Evolutionary conservation across 2,797 vertebrate species (phyloP).

Genomic region (Neolamprologus multifasciatus): DNA sequence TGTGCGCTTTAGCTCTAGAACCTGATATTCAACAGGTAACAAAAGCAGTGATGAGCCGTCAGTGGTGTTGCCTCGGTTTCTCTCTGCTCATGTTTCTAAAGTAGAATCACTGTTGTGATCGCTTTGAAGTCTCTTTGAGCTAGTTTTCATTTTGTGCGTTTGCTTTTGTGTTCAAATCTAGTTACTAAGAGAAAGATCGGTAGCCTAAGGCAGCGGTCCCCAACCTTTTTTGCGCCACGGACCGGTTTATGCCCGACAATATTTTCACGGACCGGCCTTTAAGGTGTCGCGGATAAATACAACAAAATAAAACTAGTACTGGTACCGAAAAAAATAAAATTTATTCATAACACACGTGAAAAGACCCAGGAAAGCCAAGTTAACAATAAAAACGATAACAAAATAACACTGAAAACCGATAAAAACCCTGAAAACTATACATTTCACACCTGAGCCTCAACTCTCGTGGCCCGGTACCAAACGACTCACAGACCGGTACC

Average conservation of each 20-base stretch:
- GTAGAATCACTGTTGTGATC: neutral
- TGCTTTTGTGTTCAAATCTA: neutral
- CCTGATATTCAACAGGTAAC: neutral
- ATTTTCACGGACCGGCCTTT: accelerated
- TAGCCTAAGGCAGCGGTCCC: accelerated
- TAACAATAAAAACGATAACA: accelerated
- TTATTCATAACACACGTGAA: neutral
- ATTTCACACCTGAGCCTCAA: neutral
- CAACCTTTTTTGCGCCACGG: too few relatives aligned
- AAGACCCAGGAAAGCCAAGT: accelerated
- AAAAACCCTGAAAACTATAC: accelerated
- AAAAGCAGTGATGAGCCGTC: neutral
- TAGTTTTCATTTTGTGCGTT: neutral
- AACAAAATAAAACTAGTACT: too few relatives aligned
- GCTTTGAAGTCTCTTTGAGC: neutral
- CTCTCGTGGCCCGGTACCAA: accelerated
- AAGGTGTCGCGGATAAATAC: too few relatives aligned
- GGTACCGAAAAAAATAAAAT: accelerated
- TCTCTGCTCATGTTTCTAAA: neutral
- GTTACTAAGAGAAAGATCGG: neutral
- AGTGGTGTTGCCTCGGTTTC: neutral
- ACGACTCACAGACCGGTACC: accelerated
- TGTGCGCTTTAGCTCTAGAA: accelerated
- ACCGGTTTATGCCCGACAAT: too few relatives aligned
- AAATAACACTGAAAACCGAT: neutral